Conservation (phyloP, 2,113 vertebrate genomes). For the Oceanites oceanicus region DNA sequence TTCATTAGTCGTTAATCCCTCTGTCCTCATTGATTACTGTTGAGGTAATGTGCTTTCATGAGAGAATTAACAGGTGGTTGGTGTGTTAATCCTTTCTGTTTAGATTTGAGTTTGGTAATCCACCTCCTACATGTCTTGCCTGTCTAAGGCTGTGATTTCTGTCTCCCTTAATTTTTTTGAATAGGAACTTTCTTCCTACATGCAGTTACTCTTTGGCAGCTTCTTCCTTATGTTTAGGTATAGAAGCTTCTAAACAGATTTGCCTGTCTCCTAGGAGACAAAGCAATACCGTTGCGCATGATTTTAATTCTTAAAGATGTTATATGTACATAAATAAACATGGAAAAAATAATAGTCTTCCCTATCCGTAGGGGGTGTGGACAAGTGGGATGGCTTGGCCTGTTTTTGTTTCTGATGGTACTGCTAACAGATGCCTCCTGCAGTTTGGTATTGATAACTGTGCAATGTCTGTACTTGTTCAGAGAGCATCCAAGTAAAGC, state of each 20-base stretch:
- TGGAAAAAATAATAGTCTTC: not conserved
- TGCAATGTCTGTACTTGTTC: not conserved
- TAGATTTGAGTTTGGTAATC: conserved; percentile 1
- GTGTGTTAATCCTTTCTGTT: conserved; percentile 1
- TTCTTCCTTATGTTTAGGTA: not conserved
- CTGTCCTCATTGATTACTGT: not conserved
- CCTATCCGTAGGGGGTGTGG: not conserved
- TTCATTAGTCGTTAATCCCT: not conserved
- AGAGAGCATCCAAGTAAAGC: not conserved
- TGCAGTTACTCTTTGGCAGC: not conserved
- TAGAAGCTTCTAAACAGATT: not conserved
- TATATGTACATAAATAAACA: not conserved
- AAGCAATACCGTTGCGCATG: not conserved
- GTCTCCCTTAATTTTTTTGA: not conserved
- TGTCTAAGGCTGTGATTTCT: not conserved
- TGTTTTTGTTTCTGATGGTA: not conserved
- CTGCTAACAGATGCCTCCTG: not conserved
- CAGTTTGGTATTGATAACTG: not conserved
- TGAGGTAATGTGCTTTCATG: not conserved
- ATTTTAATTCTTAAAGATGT: not conserved
- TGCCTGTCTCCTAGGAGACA: conserved; percentile 11
- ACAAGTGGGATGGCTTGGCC: not conserved
- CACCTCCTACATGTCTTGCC: not conserved
- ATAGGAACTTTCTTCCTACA: not conserved
- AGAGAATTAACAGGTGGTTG: not conserved